These are phyloP conservation scores for Penaeus chinensis DNA, from an alignment of 1,140 invertebrate species.

Conservation along the genomic window DNA sequence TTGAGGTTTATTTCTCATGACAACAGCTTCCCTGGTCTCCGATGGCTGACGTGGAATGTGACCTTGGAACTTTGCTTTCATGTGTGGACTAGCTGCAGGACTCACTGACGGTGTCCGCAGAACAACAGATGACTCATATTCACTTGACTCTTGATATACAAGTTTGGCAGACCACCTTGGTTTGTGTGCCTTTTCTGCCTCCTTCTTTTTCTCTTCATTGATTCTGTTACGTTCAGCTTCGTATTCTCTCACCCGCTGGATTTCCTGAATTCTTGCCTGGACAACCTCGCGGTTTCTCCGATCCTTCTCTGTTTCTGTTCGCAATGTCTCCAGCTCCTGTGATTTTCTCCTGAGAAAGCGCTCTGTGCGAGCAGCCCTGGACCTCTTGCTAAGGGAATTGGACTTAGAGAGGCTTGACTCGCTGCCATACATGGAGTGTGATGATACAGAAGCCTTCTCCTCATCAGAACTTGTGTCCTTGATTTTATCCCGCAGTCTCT, in stretches of 20 bases:
- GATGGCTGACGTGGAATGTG: constrained; percentile 24
- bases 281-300: constrained; percentile 60
- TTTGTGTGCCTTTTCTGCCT: constrained; percentile 33
- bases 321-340: constrained; percentile 74
- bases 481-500: constrained; percentile 75
- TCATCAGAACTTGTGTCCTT: constrained; percentile 76
- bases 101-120: constrained; percentile 65
- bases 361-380: constrained; percentile 80
- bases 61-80: constrained; percentile 38
- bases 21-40: constrained; percentile 6
- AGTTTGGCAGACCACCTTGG: constrained; percentile 65
- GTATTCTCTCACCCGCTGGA: constrained; percentile 50
- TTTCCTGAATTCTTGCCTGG: constrained; percentile 63
- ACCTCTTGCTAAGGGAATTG: constrained; percentile 71
- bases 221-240: constrained; percentile 51
- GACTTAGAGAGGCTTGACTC: constrained; percentile 73
- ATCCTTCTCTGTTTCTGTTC: constrained; percentile 71
- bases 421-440: constrained; percentile 77
- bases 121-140: constrained; percentile 64
- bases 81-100: constrained; percentile 65
- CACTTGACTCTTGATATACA: constrained; percentile 66
- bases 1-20: constrained; percentile 38
- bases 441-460: constrained; percentile 72
- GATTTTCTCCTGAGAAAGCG: constrained; percentile 81
- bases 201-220: constrained; percentile 41